These are phyloP conservation scores for Kradibia gibbosae DNA, from an alignment of 1,140 invertebrate species.

Conservation along the genomic window DNA sequence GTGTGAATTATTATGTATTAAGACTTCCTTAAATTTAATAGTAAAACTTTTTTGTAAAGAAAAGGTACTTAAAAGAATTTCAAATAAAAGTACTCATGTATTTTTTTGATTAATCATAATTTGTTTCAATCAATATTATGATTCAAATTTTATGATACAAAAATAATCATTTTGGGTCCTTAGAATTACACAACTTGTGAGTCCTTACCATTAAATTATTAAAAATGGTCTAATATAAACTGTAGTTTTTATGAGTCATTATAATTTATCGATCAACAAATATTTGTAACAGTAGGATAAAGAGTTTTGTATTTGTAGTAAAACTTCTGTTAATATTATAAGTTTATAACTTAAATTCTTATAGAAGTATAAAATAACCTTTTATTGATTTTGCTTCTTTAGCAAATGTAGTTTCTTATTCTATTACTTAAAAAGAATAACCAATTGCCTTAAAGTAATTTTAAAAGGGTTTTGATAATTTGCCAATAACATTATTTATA, in stretches of 20 bases:
- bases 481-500: not conserved
- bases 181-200: not conserved
- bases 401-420: not conserved
- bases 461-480: not conserved
- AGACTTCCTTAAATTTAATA: too few relatives aligned
- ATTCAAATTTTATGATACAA: too few relatives aligned
- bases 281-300: not conserved
- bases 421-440: not conserved
- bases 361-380: not conserved
- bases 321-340: conserved; percentile 13
- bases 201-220: not conserved
- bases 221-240: not conserved
- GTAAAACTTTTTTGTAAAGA: too few relatives aligned
- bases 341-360: conserved; percentile 4
- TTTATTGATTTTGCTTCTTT: not conserved
- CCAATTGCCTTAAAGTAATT: not conserved
- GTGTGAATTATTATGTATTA: too few relatives aligned
- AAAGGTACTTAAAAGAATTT: too few relatives aligned
- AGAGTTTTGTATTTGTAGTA: not conserved
- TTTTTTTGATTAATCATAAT: too few relatives aligned
- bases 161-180: not conserved
- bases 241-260: conserved; percentile 1
- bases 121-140: too few relatives aligned
- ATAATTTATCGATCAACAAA: conserved; percentile 17
- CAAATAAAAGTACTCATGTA: too few relatives aligned